Conservation (phyloP, 2,888 invertebrate species). For the Drosophila sordidula region DNA sequence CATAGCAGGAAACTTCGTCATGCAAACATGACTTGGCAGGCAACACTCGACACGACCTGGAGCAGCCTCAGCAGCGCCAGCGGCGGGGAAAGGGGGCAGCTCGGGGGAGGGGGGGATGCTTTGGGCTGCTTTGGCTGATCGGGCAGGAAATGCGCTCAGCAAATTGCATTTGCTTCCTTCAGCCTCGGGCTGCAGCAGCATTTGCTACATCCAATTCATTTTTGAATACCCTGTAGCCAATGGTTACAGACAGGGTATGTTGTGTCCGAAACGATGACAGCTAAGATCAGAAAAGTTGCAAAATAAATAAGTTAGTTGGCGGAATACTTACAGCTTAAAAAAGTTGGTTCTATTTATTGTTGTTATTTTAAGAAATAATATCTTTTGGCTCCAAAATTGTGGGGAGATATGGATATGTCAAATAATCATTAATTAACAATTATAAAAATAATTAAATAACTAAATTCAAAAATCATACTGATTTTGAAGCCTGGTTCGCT, state of each 20-base stretch:
- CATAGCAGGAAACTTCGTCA: slow-evolving; percentile 63
- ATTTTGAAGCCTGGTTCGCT: too few relatives aligned
- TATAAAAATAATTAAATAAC: too few relatives aligned
- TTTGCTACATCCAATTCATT: slow-evolving; percentile 35
- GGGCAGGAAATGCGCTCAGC: slow-evolving; percentile 45
- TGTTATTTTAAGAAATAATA: too few relatives aligned
- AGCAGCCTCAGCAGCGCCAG: neutral
- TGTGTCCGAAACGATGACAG: too few relatives aligned
- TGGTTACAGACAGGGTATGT: neutral
- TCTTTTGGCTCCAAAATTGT: too few relatives aligned
- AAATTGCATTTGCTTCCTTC: slow-evolving; percentile 65
- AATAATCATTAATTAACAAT: too few relatives aligned
- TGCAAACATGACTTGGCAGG: slow-evolving; percentile 77
- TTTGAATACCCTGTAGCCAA: slow-evolving; percentile 1
- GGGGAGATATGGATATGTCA: too few relatives aligned
- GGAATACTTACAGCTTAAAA: too few relatives aligned
- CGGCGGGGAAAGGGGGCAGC: neutral
- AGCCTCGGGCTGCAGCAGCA: slow-evolving; percentile 21
- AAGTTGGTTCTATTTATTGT: too few relatives aligned
- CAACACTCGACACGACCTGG: slow-evolving; percentile 8
- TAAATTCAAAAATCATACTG: too few relatives aligned
- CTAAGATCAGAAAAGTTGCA: too few relatives aligned
- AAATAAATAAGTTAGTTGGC: too few relatives aligned
- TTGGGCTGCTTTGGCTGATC: slow-evolving; percentile 15
- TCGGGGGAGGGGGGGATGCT: neutral